phyloP scores from a whole-genome alignment of 2,888 invertebrate species.

The Acronicta psi region DNA sequence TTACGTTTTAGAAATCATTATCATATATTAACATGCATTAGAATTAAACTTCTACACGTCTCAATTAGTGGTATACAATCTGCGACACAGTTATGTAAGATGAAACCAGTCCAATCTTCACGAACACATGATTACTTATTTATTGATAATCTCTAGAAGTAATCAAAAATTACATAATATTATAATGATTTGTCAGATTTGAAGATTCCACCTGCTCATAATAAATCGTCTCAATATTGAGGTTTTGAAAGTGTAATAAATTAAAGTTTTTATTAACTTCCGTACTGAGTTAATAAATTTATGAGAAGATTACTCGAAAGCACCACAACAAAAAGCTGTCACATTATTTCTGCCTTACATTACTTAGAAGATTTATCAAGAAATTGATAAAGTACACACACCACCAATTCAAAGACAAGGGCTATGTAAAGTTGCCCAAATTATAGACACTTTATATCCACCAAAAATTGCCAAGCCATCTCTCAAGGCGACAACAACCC shows the following conservation, averaged over 20 bases:
- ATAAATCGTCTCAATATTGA: conserved; percentile 21
- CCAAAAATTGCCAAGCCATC: no score
- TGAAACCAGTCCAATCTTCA: conserved; percentile 22
- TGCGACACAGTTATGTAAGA: conserved; percentile 26
- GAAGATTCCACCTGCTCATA: conserved; percentile 6
- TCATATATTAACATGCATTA: conserved; percentile 31
- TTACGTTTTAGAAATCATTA: conserved; percentile 29
- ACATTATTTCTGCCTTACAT: conserved; percentile 14
- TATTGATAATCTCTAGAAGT: conserved; percentile 7
- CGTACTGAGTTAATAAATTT: conserved; percentile 24
- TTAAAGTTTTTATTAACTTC: conserved; percentile 44
- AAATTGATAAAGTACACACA: no score
- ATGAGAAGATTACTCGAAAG: conserved; percentile 21
- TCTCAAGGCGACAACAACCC: no score
- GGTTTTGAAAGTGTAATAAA: conserved; percentile 46
- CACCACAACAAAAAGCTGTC: conserved; percentile 12
- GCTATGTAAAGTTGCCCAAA: no score
- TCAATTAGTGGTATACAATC: conserved; percentile 38
- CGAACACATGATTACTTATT: neutral
- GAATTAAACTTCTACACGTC: conserved; percentile 11
- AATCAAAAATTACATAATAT: conserved; percentile 42
- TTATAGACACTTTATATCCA: no score
- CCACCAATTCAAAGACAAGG: no score
- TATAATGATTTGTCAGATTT: conserved; percentile 22
- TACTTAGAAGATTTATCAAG: conserved; percentile 2